Base-by-base conservation (phyloP, 92 coral and sea anemone species). In the Heteractis magnifica region DNA sequence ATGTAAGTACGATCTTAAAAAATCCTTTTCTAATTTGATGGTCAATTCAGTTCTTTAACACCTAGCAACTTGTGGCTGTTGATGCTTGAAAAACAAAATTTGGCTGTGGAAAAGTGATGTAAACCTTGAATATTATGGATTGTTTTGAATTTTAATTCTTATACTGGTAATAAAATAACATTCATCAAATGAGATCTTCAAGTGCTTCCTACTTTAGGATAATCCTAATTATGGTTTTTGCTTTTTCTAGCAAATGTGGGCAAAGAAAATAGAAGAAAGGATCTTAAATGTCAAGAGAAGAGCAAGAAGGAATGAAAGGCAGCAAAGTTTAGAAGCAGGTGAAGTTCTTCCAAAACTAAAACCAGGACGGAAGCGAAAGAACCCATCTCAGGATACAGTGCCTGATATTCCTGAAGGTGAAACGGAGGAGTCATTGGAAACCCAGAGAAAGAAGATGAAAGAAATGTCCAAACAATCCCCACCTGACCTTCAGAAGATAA, bases 1-100 rank as follows among this genome's bases (percentile, higher is more conserved):
- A 86, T 89, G 92, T 89, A 89, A 68, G 92, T 86, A 72, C 26
- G 1, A 26, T 51, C 64, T 26, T 26, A 26, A 26, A 26, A 26
- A 26, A 26, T 26, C 26, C 26, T 26, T 26, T 26, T 26, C 26
- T 26, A 1, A 26, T 26, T 26, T 26, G 26, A 26, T 26, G 26
- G 26, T 26, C 26, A 26, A 26, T 26, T 26, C 26, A 26, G 26
- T 26, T 26, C 26, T 26, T 26, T 26, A 26, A 26, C 26, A 26
- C 26, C 26, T 26, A 26, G 26, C n/a, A n/a, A n/a, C n/a, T n/a
- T n/a, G n/a, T n/a, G n/a, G n/a, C 26, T 26, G 26, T 26, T 26
- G 26, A 26, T 26, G 26, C 26, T 26, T 26, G 26, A 26, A 26
- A 26, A 26, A 26, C 26, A 26, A 26, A 26, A 26, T 26, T 26